Conservation (phyloP, 2,113 vertebrate species). For the Neopipo cinnamomea region DNA sequence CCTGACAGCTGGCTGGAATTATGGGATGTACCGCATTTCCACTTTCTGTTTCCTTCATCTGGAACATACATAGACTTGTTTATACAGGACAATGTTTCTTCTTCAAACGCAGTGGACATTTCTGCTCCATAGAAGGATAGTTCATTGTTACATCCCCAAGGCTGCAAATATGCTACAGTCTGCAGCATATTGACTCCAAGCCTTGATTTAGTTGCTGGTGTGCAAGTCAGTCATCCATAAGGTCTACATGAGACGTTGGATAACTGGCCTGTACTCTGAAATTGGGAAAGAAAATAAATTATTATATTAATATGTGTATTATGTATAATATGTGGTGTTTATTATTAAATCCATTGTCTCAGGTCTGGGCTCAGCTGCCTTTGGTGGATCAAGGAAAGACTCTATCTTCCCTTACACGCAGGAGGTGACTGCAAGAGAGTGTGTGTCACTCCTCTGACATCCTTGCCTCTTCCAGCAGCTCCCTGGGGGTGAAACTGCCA, state of each 20-base stretch:
- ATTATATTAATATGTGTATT: background rate
- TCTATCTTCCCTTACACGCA: background rate
- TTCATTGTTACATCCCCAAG: background rate
- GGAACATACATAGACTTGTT: background rate
- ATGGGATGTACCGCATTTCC: background rate
- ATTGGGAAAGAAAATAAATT: background rate
- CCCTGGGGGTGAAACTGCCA: background rate
- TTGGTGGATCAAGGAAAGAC: background rate
- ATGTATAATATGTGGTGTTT: background rate
- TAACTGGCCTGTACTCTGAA: background rate
- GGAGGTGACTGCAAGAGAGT: background rate
- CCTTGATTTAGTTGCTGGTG: background rate
- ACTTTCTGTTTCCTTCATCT: background rate
- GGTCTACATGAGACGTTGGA: fast-evolving
- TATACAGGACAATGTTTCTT: background rate
- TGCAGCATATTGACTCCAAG: background rate
- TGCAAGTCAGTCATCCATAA: background rate
- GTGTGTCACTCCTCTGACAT: background rate
- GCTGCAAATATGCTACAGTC: background rate
- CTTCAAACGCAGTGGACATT: background rate
- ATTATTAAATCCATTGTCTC: background rate
- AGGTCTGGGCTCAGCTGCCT: background rate
- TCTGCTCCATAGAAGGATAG: background rate
- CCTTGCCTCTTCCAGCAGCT: background rate
- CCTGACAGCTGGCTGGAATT: background rate